Evolutionary conservation across 2,113 vertebrate species (phyloP), one percentile per base, ranked within the genome.

Genomic region (Chaetura pelagica): DNA sequence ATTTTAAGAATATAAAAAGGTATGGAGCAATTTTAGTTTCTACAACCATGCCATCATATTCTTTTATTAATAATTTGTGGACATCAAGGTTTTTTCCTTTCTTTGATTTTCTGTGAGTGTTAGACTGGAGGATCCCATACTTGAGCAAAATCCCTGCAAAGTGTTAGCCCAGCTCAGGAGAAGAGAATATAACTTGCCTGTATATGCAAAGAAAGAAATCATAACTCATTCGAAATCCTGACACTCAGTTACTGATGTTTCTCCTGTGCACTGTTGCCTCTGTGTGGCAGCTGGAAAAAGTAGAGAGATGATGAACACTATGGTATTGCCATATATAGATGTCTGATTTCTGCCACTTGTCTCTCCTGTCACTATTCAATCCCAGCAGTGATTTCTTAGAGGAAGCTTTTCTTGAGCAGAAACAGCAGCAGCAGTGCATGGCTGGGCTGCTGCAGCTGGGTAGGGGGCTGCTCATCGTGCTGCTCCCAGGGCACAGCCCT

Each of bases 311-410:
- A 96, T 96, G 94, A 90, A 98, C 24, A 35, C 59, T 90, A 78
- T 83, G 75, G 86, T 84, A 84, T 76, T 81, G 73, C 83, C 94
- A 61, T 67, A 76, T 87, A 90, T 63, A 52, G n/a, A 83, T 86
- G 52, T 90, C 83, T 95, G 71, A 93, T 82, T 84, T 93, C 94
- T 95, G 91, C 90, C 63, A 66, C 96, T 96, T 91, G 12, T n/a
- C 49, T 83, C 91, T 92, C 62, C 82, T 94, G 92, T 89, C 89
- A 67, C 82, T 92, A 57, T 73, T 95, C 92, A 58, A 63, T 89
- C 72, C 74, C 76, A 83, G 83, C 20, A 58, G 89, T 89, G 87
- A 94, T 96, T 93, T 96, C 83, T 93, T 58, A 58, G 51, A 71
- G 84, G 68, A 82, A 74, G 95, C 44, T 74, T 94, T 92, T 81